Percentiles rank a stretch among this genome's conserved stretches.
phyloP scores from a whole-genome alignment of 2,797 vertebrate genomes.

The Podarcis lilfordi region DNA sequence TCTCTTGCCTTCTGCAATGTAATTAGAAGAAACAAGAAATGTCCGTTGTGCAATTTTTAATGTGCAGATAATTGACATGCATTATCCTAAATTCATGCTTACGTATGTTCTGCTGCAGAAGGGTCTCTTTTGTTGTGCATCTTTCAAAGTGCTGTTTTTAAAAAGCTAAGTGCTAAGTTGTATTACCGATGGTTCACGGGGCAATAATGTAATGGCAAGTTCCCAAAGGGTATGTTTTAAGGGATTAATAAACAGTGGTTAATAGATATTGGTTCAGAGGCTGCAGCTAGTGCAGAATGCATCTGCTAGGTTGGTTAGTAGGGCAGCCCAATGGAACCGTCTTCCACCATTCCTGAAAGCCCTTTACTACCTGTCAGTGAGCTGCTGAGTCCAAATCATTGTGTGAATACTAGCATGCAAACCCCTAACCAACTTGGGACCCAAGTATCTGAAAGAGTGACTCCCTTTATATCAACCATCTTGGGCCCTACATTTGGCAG shows the following conservation, averaged over 20 bases:
- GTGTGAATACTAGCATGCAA: no score
- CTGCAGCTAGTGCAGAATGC: no score
- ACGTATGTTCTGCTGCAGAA: constrained; percentile 35
- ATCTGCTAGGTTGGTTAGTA: no score
- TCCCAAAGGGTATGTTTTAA: not conserved
- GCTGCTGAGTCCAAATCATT: no score
- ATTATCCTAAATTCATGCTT: constrained; percentile 23
- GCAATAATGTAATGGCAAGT: constrained; percentile 8
- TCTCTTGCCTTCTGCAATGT: constrained; percentile 34
- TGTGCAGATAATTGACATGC: not conserved
- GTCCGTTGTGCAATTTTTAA: not conserved
- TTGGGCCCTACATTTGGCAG: no score
- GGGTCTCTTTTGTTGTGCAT: constrained; percentile 23
- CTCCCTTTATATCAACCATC: no score
- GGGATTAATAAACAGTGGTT: not conserved
- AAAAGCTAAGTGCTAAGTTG: not conserved
- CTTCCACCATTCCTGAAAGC: no score
- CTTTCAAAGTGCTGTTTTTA: constrained; percentile 26
- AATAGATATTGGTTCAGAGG: not conserved
- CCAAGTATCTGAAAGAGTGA: no score
- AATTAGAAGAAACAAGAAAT: constrained; percentile 34
- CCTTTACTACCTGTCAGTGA: no score
- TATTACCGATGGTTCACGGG: not conserved
- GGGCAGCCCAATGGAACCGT: no score
- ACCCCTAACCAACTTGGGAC: no score